These are phyloP conservation scores for Ambastaia sidthimunki DNA, from an alignment of 2,797 vertebrate genomes.

Conservation along the genomic window DNA sequence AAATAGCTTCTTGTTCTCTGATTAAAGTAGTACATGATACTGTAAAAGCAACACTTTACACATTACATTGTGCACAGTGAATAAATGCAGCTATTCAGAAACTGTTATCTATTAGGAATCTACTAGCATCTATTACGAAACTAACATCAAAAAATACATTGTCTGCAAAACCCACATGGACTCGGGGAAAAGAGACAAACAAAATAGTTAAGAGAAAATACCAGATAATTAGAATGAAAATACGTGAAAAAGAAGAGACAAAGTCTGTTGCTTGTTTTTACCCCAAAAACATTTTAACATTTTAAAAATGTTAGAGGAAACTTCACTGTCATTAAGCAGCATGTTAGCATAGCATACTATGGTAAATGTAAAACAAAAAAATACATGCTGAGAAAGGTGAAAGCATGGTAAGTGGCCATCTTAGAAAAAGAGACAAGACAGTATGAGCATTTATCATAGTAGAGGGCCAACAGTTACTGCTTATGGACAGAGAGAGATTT, in stretches of 20 bases:
- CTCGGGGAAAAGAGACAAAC: slow-evolving; percentile 17
- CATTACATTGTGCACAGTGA: neutral
- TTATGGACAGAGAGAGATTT: neutral
- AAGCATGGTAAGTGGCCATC: neutral
- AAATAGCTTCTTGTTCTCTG: neutral
- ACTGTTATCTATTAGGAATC: too few relatives aligned
- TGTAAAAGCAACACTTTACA: neutral
- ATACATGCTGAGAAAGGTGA: neutral
- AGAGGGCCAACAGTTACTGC: neutral
- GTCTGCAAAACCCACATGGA: neutral
- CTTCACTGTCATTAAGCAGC: neutral
- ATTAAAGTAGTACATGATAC: neutral
- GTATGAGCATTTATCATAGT: slow-evolving; percentile 15
- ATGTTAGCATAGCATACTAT: neutral
- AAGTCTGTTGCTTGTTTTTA: neutral
- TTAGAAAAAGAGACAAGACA: neutral
- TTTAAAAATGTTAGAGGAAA: slow-evolving; percentile 9
- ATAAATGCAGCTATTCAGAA: neutral
- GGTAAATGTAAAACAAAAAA: slow-evolving; percentile 10
- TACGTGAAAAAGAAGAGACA: neutral
- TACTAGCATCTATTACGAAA: too few relatives aligned
- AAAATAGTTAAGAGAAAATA: slow-evolving; percentile 2
- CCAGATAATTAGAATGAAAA: neutral
- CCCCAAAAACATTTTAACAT: too few relatives aligned
- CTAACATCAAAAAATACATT: too few relatives aligned